Percentiles rank a stretch among this genome's conserved stretches.
Conservation (phyloP, 2,888 invertebrate genomes). For the Rhorus exstirpatorius region DNA sequence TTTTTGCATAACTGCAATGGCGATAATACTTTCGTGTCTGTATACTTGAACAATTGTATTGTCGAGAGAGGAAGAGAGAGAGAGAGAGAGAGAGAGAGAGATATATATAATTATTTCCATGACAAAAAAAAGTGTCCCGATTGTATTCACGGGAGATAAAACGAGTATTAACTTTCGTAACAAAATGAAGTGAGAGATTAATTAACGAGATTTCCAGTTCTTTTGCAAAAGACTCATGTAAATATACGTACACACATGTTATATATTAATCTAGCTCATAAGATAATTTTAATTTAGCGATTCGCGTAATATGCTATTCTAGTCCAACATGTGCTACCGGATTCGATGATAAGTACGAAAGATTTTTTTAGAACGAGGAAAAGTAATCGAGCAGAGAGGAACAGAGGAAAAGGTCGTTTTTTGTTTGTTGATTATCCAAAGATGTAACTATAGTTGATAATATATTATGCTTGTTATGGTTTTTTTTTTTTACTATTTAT, state of each 20-base stretch:
- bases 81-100: neutral
- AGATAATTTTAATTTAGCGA: constrained; percentile 59
- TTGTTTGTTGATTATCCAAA: constrained; percentile 83
- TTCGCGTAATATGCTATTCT: constrained; percentile 74
- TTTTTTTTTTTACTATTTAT: constrained; percentile 66
- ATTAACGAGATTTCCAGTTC: constrained; percentile 57
- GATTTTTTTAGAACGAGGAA: constrained; percentile 18
- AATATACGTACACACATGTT: constrained; percentile 51
- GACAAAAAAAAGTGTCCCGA: constrained; percentile 47
- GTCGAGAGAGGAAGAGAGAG: neutral
- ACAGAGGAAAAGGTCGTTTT: constrained; percentile 60
- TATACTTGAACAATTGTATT: neutral
- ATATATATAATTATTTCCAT: constrained; percentile 54
- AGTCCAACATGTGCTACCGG: constrained; percentile 75
- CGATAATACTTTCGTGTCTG: neutral
- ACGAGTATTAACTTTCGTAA: constrained; percentile 51
- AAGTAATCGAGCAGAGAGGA: constrained; percentile 12
- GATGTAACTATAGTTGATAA: constrained; percentile 79
- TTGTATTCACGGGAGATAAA: constrained; percentile 44
- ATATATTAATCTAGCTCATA: constrained; percentile 52
- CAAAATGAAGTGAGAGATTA: constrained; percentile 51
- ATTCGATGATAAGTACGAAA: constrained; percentile 49
- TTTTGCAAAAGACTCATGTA: constrained; percentile 61
- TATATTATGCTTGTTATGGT: constrained; percentile 74
- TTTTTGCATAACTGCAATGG: constrained; percentile 1